Evolutionary conservation across 2,888 invertebrate species (phyloP).

Genomic region (Gerris lacustris): DNA sequence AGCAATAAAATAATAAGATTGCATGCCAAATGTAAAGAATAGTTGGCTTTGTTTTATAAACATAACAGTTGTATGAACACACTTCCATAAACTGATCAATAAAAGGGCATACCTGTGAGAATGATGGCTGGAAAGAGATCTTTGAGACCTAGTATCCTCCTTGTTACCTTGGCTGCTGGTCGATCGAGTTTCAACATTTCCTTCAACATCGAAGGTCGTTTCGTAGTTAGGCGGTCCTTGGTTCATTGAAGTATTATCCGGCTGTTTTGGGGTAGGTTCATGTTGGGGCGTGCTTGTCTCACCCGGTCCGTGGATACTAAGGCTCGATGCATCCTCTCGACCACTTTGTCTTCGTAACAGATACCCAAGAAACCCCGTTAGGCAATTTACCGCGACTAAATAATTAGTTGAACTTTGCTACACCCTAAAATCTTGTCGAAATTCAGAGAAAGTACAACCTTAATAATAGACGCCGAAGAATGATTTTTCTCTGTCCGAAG

Average conservation of each 20-base stretch:
- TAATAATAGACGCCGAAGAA: too few species aligned
- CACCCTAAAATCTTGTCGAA: too few species aligned
- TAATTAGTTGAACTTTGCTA: too few species aligned
- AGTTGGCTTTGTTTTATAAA: too few species aligned
- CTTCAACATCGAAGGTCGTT: constrained; percentile 81
- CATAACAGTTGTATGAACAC: too few species aligned
- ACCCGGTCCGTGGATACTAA: constrained; percentile 30
- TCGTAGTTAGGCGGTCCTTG: constrained; percentile 54
- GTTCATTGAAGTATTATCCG: constrained; percentile 38
- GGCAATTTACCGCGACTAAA: too few species aligned
- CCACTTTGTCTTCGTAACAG: constrained; percentile 40
- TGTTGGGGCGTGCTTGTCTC: constrained; percentile 40
- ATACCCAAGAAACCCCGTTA: neutral
- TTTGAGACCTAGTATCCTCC: constrained; percentile 46
- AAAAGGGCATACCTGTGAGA: constrained; percentile 7
- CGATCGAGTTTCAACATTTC: constrained; percentile 82
- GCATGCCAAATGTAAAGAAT: too few species aligned
- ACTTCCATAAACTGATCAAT: too few species aligned
- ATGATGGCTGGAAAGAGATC: constrained; percentile 42
- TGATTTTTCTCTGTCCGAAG: too few species aligned
- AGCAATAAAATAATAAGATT: too few species aligned
- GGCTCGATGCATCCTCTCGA: constrained; percentile 29
- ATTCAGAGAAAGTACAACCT: too few species aligned
- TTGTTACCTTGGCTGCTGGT: constrained; percentile 64
- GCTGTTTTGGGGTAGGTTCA: neutral